Evolutionary conservation across 2,888 invertebrate species (phyloP).

Genomic region (Augiades crinisus): DNA sequence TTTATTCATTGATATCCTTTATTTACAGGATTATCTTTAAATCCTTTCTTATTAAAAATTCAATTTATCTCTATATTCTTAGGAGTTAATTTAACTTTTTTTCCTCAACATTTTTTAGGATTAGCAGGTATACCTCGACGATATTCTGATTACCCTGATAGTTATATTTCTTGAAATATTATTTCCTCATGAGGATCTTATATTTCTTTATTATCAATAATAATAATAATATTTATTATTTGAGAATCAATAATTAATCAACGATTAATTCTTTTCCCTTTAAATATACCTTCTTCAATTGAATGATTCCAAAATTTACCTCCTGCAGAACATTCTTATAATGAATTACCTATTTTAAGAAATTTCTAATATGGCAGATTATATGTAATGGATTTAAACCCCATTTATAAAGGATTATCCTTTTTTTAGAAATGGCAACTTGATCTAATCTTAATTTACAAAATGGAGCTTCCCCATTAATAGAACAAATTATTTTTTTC

Average conservation of each 20-base stretch:
- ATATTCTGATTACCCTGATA: constrained; percentile 86
- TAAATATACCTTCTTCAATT: constrained; percentile 79
- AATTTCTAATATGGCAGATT: constrained; percentile 83
- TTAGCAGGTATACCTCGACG: constrained; percentile 85
- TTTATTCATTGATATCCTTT: constrained; percentile 87
- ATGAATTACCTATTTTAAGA: constrained; percentile 80
- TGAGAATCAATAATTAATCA: constrained; percentile 81
- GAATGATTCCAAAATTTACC: constrained; percentile 83
- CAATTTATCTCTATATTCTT: constrained; percentile 88
- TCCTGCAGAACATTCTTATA: constrained; percentile 82
- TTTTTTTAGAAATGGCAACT: constrained; percentile 84
- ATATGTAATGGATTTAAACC: constrained; percentile 84
- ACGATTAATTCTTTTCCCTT: constrained; percentile 71
- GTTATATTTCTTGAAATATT: constrained; percentile 84
- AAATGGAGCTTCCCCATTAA: constrained; percentile 83
- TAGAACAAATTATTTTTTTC: constrained; percentile 85
- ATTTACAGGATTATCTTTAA: constrained; percentile 83
- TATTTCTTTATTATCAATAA: constrained; percentile 81
- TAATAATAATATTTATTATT: constrained; percentile 82
- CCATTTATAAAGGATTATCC: constrained; percentile 83
- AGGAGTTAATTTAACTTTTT: constrained; percentile 90
- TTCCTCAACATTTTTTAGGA: constrained; percentile 87
- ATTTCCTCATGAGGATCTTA: constrained; percentile 85
- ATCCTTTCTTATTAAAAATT: constrained; percentile 82
- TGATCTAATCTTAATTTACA: constrained; percentile 81